Conservation (phyloP, 2,797 vertebrate species). For the Tarsius wallacei region DNA sequence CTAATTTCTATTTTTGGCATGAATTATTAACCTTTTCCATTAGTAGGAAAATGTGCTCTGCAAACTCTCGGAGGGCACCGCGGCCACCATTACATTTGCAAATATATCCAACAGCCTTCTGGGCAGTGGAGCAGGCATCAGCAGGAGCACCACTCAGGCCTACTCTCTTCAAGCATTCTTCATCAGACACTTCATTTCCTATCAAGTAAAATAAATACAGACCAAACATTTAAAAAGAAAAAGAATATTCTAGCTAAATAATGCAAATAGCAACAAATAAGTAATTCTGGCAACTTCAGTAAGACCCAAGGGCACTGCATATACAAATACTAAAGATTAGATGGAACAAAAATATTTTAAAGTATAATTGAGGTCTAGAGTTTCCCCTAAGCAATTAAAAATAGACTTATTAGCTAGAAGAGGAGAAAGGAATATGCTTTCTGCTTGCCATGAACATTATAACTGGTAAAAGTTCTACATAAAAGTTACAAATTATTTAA, state of each 20-base stretch:
- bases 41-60: slow-evolving; percentile 94
- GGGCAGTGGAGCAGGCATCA: slow-evolving; percentile 90
- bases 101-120: slow-evolving; percentile 93
- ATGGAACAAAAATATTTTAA: background rate
- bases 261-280: background rate
- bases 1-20: slow-evolving; percentile 87
- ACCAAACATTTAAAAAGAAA: background rate
- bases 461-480: background rate
- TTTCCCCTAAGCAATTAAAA: background rate
- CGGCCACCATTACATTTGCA: slow-evolving; percentile 92
- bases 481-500: slow-evolving; percentile 29
- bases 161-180: slow-evolving; percentile 93
- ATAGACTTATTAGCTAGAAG: background rate
- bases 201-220: background rate
- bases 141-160: slow-evolving; percentile 94
- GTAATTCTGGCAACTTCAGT: background rate
- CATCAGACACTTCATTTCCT: slow-evolving; percentile 94
- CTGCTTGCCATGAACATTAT: background rate
- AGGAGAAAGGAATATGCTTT: background rate
- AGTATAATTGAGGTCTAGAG: background rate
- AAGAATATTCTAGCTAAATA: background rate
- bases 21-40: slow-evolving; percentile 92
- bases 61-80: slow-evolving; percentile 95
- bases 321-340: background rate
- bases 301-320: background rate